Evolutionary conservation across 2,888 invertebrate species (phyloP).

Genomic region (Drosophila algonquin): DNA sequence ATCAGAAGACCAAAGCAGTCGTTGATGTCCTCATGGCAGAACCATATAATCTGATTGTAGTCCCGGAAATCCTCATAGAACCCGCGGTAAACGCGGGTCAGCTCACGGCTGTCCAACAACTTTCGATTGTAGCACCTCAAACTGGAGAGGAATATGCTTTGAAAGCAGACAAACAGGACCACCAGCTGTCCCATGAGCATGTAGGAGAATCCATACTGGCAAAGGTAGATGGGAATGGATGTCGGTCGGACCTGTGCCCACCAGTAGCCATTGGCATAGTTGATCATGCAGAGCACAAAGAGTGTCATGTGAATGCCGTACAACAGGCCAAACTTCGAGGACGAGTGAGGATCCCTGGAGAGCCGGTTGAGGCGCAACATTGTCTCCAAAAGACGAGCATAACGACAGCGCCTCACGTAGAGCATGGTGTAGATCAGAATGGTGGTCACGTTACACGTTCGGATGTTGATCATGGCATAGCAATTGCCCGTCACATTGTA

Average conservation of each 20-base stretch:
- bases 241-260: background rate
- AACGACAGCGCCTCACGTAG: slow-evolving; percentile 18
- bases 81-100: background rate
- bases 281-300: slow-evolving; percentile 10
- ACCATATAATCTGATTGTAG: slow-evolving; percentile 16
- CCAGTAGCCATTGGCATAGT: slow-evolving; percentile 26
- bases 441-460: slow-evolving; percentile 11
- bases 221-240: slow-evolving; percentile 10
- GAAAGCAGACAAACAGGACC: slow-evolving; percentile 18
- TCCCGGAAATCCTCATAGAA: background rate
- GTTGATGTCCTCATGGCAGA: slow-evolving; percentile 5
- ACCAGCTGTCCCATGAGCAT: slow-evolving; percentile 24
- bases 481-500: slow-evolving; percentile 28
- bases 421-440: slow-evolving; percentile 17
- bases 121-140: slow-evolving; percentile 3
- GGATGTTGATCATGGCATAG: slow-evolving; percentile 17
- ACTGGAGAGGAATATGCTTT: slow-evolving; percentile 4
- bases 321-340: background rate
- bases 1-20: slow-evolving; percentile 11
- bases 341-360: too few relatives aligned
- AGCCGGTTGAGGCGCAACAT: slow-evolving; percentile 4
- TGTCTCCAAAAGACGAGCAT: slow-evolving; percentile 7
- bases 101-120: background rate
- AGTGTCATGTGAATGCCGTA: slow-evolving; percentile 10
- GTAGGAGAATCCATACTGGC: slow-evolving; percentile 20